These are phyloP conservation scores for Athalia circularis DNA, from an alignment of 2,888 invertebrate genomes.

Conservation along the genomic window DNA sequence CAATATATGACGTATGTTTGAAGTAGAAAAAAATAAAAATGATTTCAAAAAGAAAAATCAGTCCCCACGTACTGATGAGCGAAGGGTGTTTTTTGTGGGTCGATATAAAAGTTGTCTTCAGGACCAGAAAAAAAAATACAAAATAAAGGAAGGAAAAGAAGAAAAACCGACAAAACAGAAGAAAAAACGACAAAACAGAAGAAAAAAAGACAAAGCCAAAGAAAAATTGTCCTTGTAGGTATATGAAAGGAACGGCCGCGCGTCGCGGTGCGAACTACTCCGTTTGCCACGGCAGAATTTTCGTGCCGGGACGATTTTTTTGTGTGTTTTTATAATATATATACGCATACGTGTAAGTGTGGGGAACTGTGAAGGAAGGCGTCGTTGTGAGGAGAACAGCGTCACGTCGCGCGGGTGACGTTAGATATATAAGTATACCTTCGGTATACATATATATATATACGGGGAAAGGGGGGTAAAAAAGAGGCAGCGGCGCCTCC, in stretches of 20 bases:
- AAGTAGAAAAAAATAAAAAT: neutral
- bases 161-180: neutral
- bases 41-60: neutral
- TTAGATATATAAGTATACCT: no score
- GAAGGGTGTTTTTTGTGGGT: neutral
- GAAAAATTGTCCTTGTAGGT: conserved; percentile 11
- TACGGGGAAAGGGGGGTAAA: neutral
- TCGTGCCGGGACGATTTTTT: conserved; percentile 6
- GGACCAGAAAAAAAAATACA: neutral
- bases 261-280: neutral
- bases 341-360: neutral
- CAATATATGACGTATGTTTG: neutral
- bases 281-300: neutral
- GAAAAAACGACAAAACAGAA: neutral
- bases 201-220: neutral
- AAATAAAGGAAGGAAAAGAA: neutral
- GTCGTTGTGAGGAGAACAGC: conserved; percentile 10
- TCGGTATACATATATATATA: no score
- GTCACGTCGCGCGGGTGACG: conserved; percentile 17
- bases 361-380: conserved; percentile 1
- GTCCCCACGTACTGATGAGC: no score
- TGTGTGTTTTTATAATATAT: no score
- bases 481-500: conserved; percentile 17
- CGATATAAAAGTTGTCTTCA: conserved; percentile 23
- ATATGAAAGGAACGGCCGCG: conserved; percentile 3